A percentile compares a stretch with the other conserved stretches of the same genome.
Conservation (phyloP, 1,140 invertebrate species). For the Bradysia coprophila region DNA sequence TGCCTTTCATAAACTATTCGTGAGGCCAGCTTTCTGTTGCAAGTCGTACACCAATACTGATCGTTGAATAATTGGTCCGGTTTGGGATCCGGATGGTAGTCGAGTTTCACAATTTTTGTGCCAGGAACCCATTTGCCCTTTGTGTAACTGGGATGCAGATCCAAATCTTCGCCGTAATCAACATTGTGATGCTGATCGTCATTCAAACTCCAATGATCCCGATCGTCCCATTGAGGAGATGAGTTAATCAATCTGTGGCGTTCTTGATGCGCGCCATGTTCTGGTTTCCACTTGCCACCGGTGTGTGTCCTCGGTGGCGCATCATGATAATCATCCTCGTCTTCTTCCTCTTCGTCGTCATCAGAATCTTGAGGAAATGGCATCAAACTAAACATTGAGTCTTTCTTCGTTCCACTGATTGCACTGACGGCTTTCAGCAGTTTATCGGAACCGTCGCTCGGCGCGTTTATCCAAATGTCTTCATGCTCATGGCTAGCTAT, state of each 20-base stretch:
- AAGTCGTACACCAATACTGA: conserved; percentile 60
- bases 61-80: conserved; percentile 27
- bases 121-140: conserved; percentile 62
- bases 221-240: conserved; percentile 1
- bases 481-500: conserved; percentile 17
- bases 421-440: conserved; percentile 38
- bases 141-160: conserved; percentile 45
- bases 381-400: conserved; percentile 19
- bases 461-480: conserved; percentile 35
- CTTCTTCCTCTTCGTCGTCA: conserved; percentile 32
- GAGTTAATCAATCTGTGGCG: background rate
- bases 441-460: conserved; percentile 34
- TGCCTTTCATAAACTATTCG: conserved; percentile 55
- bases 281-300: conserved; percentile 51
- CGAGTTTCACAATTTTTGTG: conserved; percentile 25
- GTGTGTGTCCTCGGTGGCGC: conserved; percentile 35
- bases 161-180: conserved; percentile 20
- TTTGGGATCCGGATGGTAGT: conserved; percentile 29
- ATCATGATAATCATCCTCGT: conserved; percentile 22
- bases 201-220: conserved; percentile 11
- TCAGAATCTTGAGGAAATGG: conserved; percentile 21
- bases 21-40: conserved; percentile 51
- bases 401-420: conserved; percentile 29
- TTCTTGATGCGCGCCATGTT: conserved; percentile 2
- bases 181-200: conserved; percentile 11